Evolutionary conservation across 2,797 vertebrate species (phyloP).

Genomic region (Hipposideros larvatus): DNA sequence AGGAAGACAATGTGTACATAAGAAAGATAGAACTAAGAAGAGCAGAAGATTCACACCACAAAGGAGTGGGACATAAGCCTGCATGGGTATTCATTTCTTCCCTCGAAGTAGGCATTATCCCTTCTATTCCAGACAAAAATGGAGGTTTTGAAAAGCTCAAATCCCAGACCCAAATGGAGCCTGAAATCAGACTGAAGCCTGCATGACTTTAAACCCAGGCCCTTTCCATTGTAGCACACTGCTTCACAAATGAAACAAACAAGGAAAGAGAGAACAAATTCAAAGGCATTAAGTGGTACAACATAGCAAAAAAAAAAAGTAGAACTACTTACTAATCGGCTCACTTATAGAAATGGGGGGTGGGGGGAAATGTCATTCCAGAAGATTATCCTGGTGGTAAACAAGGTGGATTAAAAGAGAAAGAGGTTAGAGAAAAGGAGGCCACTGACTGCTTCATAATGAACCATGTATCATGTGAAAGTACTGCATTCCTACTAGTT

Average conservation of each 20-base stretch:
- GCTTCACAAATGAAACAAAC: conserved; percentile 4
- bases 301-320: background rate
- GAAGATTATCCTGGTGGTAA: background rate
- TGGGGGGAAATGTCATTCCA: background rate
- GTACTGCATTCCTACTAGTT: background rate
- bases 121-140: conserved; percentile 10
- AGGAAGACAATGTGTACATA: background rate
- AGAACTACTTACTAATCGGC: too few species aligned
- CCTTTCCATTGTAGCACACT: background rate
- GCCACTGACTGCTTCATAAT: background rate
- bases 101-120: background rate
- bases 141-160: conserved; percentile 20
- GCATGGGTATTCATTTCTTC: background rate
- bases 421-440: background rate
- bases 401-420: background rate
- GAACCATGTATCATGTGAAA: background rate
- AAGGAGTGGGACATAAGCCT: background rate
- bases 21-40: conserved; percentile 19
- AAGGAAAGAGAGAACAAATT: background rate
- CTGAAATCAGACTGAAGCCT: background rate
- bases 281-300: conserved; percentile 9
- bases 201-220: background rate
- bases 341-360: background rate
- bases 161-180: background rate
- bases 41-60: background rate